Conservation (phyloP, 2,797 vertebrate species). For the Arnoldichthys spilopterus region DNA sequence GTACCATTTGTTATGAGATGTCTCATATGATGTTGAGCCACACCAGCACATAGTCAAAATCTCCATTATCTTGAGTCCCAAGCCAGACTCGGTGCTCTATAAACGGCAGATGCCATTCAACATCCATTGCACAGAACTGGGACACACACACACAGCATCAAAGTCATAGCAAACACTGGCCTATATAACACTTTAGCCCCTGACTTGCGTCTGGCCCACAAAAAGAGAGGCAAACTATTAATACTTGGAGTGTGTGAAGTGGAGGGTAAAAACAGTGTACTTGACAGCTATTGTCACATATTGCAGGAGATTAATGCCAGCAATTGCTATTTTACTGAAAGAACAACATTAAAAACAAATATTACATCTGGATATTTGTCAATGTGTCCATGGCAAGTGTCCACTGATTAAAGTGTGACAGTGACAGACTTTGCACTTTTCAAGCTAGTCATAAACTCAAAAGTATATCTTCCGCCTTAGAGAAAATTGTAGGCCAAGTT, state of each 20-base stretch:
- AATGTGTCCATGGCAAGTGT: conserved; percentile 3
- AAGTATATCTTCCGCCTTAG: neutral
- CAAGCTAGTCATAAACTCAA: neutral
- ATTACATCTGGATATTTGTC: neutral
- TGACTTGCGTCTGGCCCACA: conserved; percentile 47
- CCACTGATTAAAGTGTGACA: conserved; percentile 1
- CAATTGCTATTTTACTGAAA: neutral
- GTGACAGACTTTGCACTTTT: neutral
- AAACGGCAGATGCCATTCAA: conserved; percentile 42
- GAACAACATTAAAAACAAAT: neutral
- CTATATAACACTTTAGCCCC: conserved; percentile 46
- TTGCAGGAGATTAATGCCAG: neutral
- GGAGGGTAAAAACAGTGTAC: neutral
- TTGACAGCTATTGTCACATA: neutral
- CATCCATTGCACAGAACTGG: conserved; percentile 53
- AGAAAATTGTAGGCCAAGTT: neutral
- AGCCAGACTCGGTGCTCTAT: conserved; percentile 43
- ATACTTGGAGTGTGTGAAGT: conserved; percentile 24
- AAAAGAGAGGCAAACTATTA: conserved; percentile 41
- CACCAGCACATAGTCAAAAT: conserved; percentile 29
- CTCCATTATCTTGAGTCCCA: conserved; percentile 45
- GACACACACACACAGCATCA: conserved; percentile 49
- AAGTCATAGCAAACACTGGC: conserved; percentile 55
- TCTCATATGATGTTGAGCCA: conserved; percentile 2
- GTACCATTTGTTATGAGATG: conserved; percentile 20